Percentiles rank a stretch among this genome's conserved stretches.
Conservation (phyloP, 1,140 invertebrate species). For the Nephotettix cincticeps region DNA sequence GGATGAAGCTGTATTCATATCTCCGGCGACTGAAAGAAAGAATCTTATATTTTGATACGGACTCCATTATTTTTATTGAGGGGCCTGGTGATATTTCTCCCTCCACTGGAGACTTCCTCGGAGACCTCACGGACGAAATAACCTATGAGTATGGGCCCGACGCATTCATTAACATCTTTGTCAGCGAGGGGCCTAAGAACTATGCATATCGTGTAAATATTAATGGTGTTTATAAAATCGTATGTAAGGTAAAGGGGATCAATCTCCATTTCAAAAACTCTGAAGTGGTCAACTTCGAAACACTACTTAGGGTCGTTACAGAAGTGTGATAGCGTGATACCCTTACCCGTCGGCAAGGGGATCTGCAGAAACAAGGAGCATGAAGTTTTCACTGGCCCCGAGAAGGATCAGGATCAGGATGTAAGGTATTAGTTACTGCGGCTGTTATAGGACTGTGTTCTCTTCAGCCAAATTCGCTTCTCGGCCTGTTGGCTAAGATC, state of each 20-base stretch:
- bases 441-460: no score
- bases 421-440: no score
- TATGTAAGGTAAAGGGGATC: neutral
- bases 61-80: slow-evolving; percentile 38
- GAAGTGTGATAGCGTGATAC: no score
- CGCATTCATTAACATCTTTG: slow-evolving; percentile 40
- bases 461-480: no score
- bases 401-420: no score
- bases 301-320: no score
- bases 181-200: slow-evolving; percentile 39
- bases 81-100: neutral
- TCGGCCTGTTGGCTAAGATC: no score
- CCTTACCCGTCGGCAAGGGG: no score
- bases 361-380: neutral
- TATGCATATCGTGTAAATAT: slow-evolving; percentile 36
- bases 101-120: slow-evolving; percentile 32
- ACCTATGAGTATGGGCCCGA: slow-evolving; percentile 38
- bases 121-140: slow-evolving; percentile 44
- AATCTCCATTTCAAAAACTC: neutral
- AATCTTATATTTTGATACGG: slow-evolving; percentile 47
- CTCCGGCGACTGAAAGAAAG: slow-evolving; percentile 42
- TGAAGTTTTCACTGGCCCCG: no score
- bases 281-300: neutral
- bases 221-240: neutral
- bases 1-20: slow-evolving; percentile 46